These are phyloP conservation scores for Paralvinella palmiformis DNA, from an alignment of 1,140 invertebrate species.

Conservation along the genomic window DNA sequence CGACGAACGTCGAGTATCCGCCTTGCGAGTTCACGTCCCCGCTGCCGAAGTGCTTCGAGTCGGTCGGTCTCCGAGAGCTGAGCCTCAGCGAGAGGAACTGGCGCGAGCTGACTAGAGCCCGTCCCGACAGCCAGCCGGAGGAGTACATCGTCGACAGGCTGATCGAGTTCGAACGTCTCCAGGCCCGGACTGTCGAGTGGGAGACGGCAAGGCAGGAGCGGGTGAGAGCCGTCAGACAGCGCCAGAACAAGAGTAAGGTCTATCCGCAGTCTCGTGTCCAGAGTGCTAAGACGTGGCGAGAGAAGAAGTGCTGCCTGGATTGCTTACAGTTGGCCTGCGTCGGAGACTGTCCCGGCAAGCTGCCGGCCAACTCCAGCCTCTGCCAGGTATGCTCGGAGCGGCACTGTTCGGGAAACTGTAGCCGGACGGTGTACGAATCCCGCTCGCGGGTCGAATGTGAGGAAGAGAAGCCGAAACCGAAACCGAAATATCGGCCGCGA, in stretches of 20 bases:
- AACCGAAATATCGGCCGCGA: conserved; percentile 24
- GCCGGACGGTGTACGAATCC: conserved; percentile 33
- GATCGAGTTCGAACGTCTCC: conserved; percentile 33
- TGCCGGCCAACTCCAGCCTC: conserved; percentile 16
- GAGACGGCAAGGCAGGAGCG: conserved; percentile 21
- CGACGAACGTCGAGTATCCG: conserved; percentile 15
- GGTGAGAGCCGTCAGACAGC: neutral
- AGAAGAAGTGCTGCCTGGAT: conserved; percentile 32
- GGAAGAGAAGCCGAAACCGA: conserved; percentile 23
- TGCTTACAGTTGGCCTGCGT: conserved; percentile 39
- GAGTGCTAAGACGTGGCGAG: conserved; percentile 24
- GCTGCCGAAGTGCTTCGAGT: conserved; percentile 26
- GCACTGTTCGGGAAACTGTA: conserved; percentile 31
- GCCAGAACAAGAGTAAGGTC: neutral
- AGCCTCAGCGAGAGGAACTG: conserved; percentile 24
- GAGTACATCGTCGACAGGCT: conserved; percentile 33
- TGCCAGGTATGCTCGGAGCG: conserved; percentile 33
- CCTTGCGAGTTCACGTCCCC: conserved; percentile 32
- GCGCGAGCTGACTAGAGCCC: conserved; percentile 1
- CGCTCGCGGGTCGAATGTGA: conserved; percentile 26
- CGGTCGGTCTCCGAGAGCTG: conserved; percentile 27
- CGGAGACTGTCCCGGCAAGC: conserved; percentile 41
- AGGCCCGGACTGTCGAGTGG: conserved; percentile 40
- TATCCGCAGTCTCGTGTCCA: conserved; percentile 11
- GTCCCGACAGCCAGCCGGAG: neutral